These are phyloP conservation scores for Drosophila serrata DNA, from an alignment of 1,140 invertebrate genomes.

Conservation along the genomic window DNA sequence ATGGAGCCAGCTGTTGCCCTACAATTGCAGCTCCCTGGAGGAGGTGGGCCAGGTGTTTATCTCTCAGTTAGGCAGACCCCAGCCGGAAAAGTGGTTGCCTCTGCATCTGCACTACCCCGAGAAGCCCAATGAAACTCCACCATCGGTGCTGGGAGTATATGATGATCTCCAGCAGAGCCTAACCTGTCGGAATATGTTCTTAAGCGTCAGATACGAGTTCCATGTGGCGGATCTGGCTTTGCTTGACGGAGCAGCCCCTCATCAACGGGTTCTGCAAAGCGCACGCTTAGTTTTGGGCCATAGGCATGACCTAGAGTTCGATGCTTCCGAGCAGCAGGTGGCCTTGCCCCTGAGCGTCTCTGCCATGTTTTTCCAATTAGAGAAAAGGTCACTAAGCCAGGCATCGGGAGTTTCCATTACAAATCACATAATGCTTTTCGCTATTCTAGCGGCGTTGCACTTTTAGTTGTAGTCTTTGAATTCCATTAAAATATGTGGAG, in stretches of 20 bases:
- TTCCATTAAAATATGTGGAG: too few species aligned
- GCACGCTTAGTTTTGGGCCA: slow-evolving; percentile 61
- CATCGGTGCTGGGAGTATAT: slow-evolving; percentile 47
- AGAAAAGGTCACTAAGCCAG: slow-evolving; percentile 3
- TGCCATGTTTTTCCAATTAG: slow-evolving; percentile 68
- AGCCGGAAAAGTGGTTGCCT: slow-evolving; percentile 62
- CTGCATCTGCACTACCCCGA: slow-evolving; percentile 49
- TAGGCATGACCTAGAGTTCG: slow-evolving; percentile 74
- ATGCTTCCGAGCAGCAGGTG: slow-evolving; percentile 57
- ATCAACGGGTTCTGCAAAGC: slow-evolving; percentile 64
- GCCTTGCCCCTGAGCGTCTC: slow-evolving; percentile 63
- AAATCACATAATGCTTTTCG: not conserved
- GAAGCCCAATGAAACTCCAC: slow-evolving; percentile 10
- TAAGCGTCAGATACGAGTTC: slow-evolving; percentile 76
- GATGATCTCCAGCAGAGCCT: slow-evolving; percentile 54
- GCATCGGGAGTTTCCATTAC: not conserved
- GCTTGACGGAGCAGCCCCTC: slow-evolving; percentile 24
- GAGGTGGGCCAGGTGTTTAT: slow-evolving; percentile 45
- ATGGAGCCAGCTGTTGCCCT: slow-evolving; percentile 53
- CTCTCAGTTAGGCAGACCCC: slow-evolving; percentile 71
- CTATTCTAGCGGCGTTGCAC: not conserved
- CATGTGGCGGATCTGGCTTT: slow-evolving; percentile 42
- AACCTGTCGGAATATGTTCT: slow-evolving; percentile 72
- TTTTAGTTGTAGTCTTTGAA: not conserved
- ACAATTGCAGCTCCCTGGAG: slow-evolving; percentile 34